Evolutionary conservation across 2,797 vertebrate genomes (phyloP).

Genomic region (Myiothlypis coronata): DNA sequence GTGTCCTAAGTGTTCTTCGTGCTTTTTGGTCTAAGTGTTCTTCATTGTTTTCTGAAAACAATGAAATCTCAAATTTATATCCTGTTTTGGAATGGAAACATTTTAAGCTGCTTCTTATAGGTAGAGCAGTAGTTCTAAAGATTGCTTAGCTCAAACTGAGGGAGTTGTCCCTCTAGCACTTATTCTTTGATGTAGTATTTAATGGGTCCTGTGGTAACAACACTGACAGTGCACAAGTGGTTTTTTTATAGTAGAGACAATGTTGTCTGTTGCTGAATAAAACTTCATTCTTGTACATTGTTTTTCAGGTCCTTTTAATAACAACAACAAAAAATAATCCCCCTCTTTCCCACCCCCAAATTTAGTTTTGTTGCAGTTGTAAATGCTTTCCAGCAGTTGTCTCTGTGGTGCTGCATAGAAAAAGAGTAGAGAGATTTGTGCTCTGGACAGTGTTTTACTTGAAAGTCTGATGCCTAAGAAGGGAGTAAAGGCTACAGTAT

Average conservation of each 20-base stretch:
- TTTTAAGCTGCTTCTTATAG: background rate
- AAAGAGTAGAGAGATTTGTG: background rate
- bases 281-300: background rate
- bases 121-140: background rate
- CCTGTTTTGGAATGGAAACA: background rate
- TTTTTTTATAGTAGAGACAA: background rate
- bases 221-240: background rate
- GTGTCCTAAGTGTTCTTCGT: background rate
- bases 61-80: background rate
- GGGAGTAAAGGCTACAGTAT: background rate
- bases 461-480: background rate
- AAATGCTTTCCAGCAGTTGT: background rate
- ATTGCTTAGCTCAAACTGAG: background rate
- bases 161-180: background rate
- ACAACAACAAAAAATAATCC: background rate
- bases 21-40: background rate
- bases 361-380: background rate
- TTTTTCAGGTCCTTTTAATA: background rate
- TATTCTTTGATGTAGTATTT: background rate
- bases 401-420: background rate
- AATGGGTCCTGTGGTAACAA: background rate
- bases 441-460: background rate
- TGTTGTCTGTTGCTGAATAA: background rate
- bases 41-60: background rate
- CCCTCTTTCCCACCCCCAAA: background rate